A percentile compares a stretch with the other conserved stretches of the same genome.
Evolutionary conservation across 2,888 invertebrate genomes (phyloP).

Genomic region (Sicus ferrugineus): DNA sequence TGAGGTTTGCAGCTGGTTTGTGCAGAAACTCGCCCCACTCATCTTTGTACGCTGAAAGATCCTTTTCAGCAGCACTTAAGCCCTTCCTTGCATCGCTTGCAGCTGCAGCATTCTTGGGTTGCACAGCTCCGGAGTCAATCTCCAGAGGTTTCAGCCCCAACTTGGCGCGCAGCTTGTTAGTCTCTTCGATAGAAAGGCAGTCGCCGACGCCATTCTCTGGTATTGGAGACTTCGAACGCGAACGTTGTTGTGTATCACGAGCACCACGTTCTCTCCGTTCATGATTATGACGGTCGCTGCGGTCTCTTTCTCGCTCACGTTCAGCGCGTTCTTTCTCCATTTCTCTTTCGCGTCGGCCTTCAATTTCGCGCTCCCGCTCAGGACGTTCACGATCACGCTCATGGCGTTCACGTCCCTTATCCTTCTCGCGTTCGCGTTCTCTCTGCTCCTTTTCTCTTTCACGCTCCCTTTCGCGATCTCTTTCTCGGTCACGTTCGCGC

Average conservation of each 20-base stretch:
- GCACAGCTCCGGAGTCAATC: slow-evolving; percentile 64
- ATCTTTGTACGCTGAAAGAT: slow-evolving; percentile 58
- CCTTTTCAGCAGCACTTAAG: slow-evolving; percentile 47
- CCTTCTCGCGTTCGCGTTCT: slow-evolving; percentile 41
- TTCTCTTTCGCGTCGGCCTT: slow-evolving; percentile 39
- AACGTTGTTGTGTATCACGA: slow-evolving; percentile 46
- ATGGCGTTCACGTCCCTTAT: slow-evolving; percentile 39
- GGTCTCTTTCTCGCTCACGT: slow-evolving; percentile 41
- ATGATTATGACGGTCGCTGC: slow-evolving; percentile 37
- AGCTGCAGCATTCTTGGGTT: slow-evolving; percentile 40
- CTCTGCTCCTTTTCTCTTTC: slow-evolving; percentile 36
- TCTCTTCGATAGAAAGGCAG: slow-evolving; percentile 81
- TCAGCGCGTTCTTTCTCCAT: slow-evolving; percentile 39
- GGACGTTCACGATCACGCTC: slow-evolving; percentile 41
- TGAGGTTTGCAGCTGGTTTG: slow-evolving; percentile 81
- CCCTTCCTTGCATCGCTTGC: slow-evolving; percentile 35
- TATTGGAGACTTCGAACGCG: slow-evolving; percentile 58
- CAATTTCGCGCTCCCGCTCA: slow-evolving; percentile 41
- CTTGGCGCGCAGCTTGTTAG: slow-evolving; percentile 89
- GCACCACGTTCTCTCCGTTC: slow-evolving; percentile 39
- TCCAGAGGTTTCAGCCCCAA: slow-evolving; percentile 93
- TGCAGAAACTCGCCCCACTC: slow-evolving; percentile 83
- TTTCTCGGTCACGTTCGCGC: slow-evolving; percentile 34
- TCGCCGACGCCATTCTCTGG: slow-evolving; percentile 65
- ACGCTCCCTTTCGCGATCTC: slow-evolving; percentile 41